Base-by-base conservation (phyloP, 2,888 invertebrate species). In the Sesamia inferens region DNA sequence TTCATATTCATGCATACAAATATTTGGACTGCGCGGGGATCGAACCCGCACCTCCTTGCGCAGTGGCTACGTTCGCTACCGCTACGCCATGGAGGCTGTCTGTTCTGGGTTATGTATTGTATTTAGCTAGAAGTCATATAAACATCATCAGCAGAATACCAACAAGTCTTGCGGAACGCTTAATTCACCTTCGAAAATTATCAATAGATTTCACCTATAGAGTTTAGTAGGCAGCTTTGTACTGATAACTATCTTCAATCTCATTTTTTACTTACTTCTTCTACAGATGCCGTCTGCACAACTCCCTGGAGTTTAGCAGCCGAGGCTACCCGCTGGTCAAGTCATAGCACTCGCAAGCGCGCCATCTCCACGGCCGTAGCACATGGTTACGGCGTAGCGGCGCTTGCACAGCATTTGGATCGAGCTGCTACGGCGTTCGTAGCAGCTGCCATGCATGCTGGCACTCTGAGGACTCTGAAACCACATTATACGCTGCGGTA, bases 401-500 rank as follows among this genome's bases (percentile, higher is more conserved):
- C 98, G 0, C 95, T 99, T 51, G 99, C 98, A 2, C 99, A 99
- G 91, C 98, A 98, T 91, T 94, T 99, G 68, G 99, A 99, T 93
- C 98, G 98, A 92, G 96, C 99, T 8, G 97, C 98, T 42, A 97
- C 98, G 89, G 98, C 97, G 79, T 98, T 99, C 93, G 93, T 99
- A 76, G 97, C 98, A 88, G 98, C 98, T 1, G 97, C 98, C 16
- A 97, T 99, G 90, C 98, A 98, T 89, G 98, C 97, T 85, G 98
- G 98, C n/a, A 96, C 97, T 74, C 93, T 99, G 73, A 95, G 97
- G 83, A 97, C 98, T 0, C 97, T 98, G 96, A 98, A 98, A 89
- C 98, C 98, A 11, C 98, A 98, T 90, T 98, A 98, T 88, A 97
- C 97, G 76, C 97, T 98, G 78, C 97, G 97, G 98, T 97, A 89